phyloP scores from a whole-genome alignment of 1,140 invertebrate species.

The Grapholita molesta region DNA sequence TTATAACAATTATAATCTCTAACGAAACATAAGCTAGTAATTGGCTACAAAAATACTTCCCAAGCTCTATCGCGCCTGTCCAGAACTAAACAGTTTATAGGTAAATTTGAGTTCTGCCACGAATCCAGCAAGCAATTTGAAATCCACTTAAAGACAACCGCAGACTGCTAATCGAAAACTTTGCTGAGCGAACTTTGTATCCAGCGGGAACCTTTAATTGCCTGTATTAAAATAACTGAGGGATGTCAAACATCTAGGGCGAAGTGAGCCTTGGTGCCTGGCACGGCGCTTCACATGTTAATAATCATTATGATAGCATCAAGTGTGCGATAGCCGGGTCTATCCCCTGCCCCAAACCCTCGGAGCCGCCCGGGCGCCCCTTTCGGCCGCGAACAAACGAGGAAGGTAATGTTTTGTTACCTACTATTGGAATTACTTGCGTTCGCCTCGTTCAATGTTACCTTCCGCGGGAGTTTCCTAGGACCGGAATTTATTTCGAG shows the following conservation, averaged over 20 bases:
- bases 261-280: slow-evolving; percentile 47
- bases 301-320: slow-evolving; percentile 75
- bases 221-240: slow-evolving; percentile 75
- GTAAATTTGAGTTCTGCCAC: slow-evolving; percentile 17
- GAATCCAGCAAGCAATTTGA: slow-evolving; percentile 61
- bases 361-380: background rate
- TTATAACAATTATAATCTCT: too few species aligned
- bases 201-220: slow-evolving; percentile 67
- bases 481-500: slow-evolving; percentile 19
- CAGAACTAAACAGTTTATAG: slow-evolving; percentile 15
- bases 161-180: slow-evolving; percentile 70
- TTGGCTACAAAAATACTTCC: too few species aligned
- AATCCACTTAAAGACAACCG: slow-evolving; percentile 72
- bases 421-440: slow-evolving; percentile 24
- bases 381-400: slow-evolving; percentile 18
- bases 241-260: slow-evolving; percentile 74
- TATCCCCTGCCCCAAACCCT: slow-evolving; percentile 3
- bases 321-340: slow-evolving; percentile 67
- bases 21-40: too few species aligned
- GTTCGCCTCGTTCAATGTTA: slow-evolving; percentile 19
- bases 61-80: background rate
- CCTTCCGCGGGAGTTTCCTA: slow-evolving; percentile 18
- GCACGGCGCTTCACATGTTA: slow-evolving; percentile 70
- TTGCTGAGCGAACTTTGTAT: slow-evolving; percentile 44
- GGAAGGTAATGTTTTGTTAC: slow-evolving; percentile 22